Percentiles rank a stretch among this genome's conserved stretches.
These are phyloP conservation scores for Ophioderma brevispina DNA, from an alignment of 35 echinoderm and acorn worm species.

Conservation along the genomic window DNA sequence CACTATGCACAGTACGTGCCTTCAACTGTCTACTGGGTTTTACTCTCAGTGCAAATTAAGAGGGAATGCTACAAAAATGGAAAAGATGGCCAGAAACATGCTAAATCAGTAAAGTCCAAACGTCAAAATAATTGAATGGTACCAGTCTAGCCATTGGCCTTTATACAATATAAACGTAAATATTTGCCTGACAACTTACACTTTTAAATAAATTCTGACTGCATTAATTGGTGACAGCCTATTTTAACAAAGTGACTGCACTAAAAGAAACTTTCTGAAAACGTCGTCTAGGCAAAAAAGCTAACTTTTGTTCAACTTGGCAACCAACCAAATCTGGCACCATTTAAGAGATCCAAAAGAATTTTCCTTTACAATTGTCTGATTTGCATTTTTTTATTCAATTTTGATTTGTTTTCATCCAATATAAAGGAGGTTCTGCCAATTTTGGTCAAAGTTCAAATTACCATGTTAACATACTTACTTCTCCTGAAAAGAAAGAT, in stretches of 20 bases:
- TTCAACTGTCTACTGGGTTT: slow-evolving; percentile 4
- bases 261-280: too few species aligned
- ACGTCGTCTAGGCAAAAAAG: too few species aligned
- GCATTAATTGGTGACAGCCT: too few species aligned
- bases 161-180: too few species aligned
- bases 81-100: background rate
- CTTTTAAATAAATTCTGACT: too few species aligned
- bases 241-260: too few species aligned
- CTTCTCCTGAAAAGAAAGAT: background rate
- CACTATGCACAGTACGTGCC: background rate
- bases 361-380: background rate
- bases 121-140: slow-evolving; percentile 2
- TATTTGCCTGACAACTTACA: too few species aligned
- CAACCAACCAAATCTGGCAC: slow-evolving; percentile 1
- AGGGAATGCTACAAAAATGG: background rate
- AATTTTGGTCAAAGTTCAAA: background rate
- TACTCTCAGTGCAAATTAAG: slow-evolving; percentile 4
- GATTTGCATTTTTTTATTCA: background rate
- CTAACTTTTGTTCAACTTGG: too few species aligned
- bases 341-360: background rate
- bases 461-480: background rate
- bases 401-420: background rate
- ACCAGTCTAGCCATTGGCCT: background rate
- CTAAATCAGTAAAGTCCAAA: background rate
- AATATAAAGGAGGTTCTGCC: background rate